phyloP scores from a whole-genome alignment of 2,113 vertebrate genomes.

The Syngnathoides biaculeatus region DNA sequence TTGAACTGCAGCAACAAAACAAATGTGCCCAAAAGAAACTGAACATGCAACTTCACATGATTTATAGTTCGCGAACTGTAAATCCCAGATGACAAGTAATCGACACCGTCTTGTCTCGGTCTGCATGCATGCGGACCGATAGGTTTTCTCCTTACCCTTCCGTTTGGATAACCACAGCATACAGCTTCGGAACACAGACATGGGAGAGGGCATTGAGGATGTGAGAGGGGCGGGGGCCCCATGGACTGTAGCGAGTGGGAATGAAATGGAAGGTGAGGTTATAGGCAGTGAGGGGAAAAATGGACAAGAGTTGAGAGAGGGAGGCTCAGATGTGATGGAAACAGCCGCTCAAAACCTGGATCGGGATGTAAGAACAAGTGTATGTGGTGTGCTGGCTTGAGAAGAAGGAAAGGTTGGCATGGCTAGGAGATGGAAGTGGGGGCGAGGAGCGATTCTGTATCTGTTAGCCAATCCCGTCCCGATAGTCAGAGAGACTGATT shows the following conservation, averaged over 20 bases:
- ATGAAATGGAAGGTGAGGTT: slow-evolving; percentile 41
- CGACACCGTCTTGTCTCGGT: slow-evolving; percentile 21
- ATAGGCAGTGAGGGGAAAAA: slow-evolving; percentile 50
- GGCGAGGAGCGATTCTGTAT: slow-evolving; percentile 25
- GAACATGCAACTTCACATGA: slow-evolving; percentile 34
- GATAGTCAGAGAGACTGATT: slow-evolving; percentile 19
- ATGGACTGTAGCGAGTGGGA: slow-evolving; percentile 53
- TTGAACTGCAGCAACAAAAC: slow-evolving; percentile 29
- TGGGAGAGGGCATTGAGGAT: slow-evolving; percentile 92
- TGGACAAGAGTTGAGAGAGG: slow-evolving; percentile 40
- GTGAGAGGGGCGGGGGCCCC: slow-evolving; percentile 65
- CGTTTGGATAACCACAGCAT: slow-evolving; percentile 98
- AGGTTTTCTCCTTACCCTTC: slow-evolving; percentile 88
- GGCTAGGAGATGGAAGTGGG: slow-evolving; percentile 16
- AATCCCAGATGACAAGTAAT: slow-evolving; percentile 48
- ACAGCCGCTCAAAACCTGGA: slow-evolving; percentile 61
- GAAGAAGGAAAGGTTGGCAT: slow-evolving; percentile 40
- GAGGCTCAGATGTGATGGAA: slow-evolving; percentile 41
- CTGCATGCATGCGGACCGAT: slow-evolving; percentile 46
- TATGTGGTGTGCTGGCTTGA: slow-evolving; percentile 33
- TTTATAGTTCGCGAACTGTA: background rate
- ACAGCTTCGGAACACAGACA: slow-evolving; percentile 98
- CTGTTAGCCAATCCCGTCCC: slow-evolving; percentile 42
- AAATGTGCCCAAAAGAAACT: background rate
- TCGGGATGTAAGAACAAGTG: slow-evolving; percentile 21